phyloP scores from a whole-genome alignment of 1,140 invertebrate genomes.

The Hestina assimilis region DNA sequence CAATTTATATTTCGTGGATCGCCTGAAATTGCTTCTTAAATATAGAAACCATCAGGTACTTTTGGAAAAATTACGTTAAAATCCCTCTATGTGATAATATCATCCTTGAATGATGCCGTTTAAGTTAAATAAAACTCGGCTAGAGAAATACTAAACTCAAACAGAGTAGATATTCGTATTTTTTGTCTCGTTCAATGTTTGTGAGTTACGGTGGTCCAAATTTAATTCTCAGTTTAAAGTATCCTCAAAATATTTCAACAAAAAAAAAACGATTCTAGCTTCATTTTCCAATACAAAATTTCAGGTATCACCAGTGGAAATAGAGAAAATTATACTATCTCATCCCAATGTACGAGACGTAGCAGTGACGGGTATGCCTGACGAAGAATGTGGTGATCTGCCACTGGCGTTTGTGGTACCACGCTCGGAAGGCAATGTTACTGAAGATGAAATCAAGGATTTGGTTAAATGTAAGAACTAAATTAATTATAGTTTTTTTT shows the following conservation, averaged over 20 bases:
- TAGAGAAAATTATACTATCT: constrained; percentile 82
- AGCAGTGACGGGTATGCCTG: constrained; percentile 83
- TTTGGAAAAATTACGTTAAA: background rate
- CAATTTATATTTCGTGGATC: constrained; percentile 20
- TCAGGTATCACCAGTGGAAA: constrained; percentile 62
- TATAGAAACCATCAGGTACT: constrained; percentile 5
- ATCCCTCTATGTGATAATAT: no score
- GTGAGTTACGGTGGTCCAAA: no score
- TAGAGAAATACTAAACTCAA: no score
- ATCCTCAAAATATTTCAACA: no score
- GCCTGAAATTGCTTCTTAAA: constrained; percentile 20
- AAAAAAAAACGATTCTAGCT: no score
- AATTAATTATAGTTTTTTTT: no score
- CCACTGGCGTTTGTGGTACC: constrained; percentile 24
- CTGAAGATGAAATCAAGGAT: constrained; percentile 20
- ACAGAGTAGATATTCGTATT: no score
- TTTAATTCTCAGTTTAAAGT: no score
- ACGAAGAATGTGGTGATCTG: constrained; percentile 78
- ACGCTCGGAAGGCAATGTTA: background rate
- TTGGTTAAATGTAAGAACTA: constrained; percentile 20
- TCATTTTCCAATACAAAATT: no score
- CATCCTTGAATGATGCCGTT: no score
- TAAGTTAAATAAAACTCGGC: no score
- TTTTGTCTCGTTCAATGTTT: no score
- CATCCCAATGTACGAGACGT: constrained; percentile 82